Base-by-base conservation (phyloP, 2,797 vertebrate genomes). In the Hemibagrus guttatus region DNA sequence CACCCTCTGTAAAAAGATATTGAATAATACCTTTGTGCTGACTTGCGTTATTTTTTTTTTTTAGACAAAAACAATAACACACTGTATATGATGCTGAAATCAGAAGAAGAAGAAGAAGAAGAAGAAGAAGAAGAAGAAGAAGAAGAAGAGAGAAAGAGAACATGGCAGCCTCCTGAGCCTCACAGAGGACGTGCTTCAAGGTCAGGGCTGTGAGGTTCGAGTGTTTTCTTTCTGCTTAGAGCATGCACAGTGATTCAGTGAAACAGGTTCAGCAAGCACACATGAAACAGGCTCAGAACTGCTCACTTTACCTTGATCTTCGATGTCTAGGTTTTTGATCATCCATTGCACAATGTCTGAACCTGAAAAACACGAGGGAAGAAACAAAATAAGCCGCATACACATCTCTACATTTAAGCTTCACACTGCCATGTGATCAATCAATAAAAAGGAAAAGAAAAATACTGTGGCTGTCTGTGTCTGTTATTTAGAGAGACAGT, bases 341-440 rank as follows among this genome's bases (percentile, higher is more conserved):
- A 97, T 95, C 96, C 96, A 97, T 6, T 97, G 96, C 91, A 97
- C 96, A 91, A 97, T 97, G 90, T 97, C 96, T 91, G 96, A 96
- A 85, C 96, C 96, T 97, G 93, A 87, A 91, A 93, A 79, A 64
- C 31, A 85, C 4, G 16, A 76, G 46, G 6, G 35, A 59, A 63
- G 21, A 56, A 61, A 83, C 49, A 16, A 49, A 66, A 49, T 9
- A 14, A 81, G 42, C 26, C 26, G 5, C 17, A 23, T 59, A 8
- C 12, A 31, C 46, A 49, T 49, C 7, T 49, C 46, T 46, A 46
- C 8, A 4, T 4, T 8, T 46, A 46, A 7, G 9, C 8, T 9
- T 49, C 46, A 49, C n/a, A 56, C 17, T 14, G 19, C 26, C 61
- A 54, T 26, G 64, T 49, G 59, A 78, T 66, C 46, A 78, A 49